Conservation (phyloP, 2,113 vertebrate species). For the Numida meleagris region DNA sequence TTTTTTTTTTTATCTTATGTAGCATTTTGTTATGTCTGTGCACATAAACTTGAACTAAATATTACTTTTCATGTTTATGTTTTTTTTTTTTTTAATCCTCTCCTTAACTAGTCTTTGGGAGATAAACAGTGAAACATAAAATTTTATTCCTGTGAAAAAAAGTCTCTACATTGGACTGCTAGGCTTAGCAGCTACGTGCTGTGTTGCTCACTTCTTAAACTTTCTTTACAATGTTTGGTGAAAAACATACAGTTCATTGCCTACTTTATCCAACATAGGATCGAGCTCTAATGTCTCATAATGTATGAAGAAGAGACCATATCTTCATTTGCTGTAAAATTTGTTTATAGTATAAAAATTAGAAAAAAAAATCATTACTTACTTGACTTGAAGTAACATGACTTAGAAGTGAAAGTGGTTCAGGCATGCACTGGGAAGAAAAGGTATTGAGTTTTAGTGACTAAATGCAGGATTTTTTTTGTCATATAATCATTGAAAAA, state of each 20-base stretch:
- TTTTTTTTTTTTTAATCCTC: background rate
- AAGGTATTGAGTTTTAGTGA: constrained; percentile 15
- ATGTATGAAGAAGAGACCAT: background rate
- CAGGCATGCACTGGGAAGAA: background rate
- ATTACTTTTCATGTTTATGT: background rate
- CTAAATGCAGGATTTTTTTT: background rate
- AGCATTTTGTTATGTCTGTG: background rate
- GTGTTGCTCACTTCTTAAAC: background rate
- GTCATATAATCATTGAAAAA: background rate
- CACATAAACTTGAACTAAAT: background rate
- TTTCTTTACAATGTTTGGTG: background rate
- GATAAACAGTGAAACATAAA: background rate
- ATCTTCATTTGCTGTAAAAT: background rate
- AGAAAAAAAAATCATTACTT: background rate
- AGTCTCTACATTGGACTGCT: background rate
- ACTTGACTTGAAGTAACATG: background rate
- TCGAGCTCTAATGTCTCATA: background rate
- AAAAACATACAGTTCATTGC: background rate
- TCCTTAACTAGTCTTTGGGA: background rate
- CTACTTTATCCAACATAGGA: background rate
- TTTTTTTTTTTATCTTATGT: background rate
- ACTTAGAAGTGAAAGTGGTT: constrained; percentile 28
- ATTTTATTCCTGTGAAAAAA: background rate
- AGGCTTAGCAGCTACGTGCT: background rate
- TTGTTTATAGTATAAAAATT: background rate